These are phyloP conservation scores for Drosophila novamexicana DNA, from an alignment of 1,140 invertebrate genomes.

Conservation along the genomic window DNA sequence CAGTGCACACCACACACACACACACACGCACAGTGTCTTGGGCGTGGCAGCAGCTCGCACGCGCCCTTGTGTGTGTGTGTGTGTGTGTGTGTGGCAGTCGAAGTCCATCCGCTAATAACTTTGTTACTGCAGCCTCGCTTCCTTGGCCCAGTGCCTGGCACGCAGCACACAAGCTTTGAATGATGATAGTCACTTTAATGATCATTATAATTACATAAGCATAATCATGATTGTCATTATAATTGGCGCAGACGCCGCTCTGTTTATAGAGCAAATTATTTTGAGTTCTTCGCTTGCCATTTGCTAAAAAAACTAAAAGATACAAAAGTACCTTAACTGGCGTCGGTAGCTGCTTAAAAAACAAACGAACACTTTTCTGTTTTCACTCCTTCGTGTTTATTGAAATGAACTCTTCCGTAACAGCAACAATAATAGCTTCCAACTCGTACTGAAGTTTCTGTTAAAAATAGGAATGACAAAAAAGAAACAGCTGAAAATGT, in stretches of 20 bases:
- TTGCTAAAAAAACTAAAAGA: conserved; percentile 33
- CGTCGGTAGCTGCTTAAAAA: conserved; percentile 38
- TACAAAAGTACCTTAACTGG: conserved; percentile 31
- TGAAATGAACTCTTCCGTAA: conserved; percentile 42
- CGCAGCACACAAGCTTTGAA: conserved; percentile 8
- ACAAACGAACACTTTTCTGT: conserved; percentile 29
- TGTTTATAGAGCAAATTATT: conserved; percentile 66
- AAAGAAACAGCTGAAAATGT: conserved; percentile 26
- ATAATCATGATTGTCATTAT: conserved; percentile 53
- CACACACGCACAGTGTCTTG: conserved; percentile 5
- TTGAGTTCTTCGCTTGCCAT: conserved; percentile 9
- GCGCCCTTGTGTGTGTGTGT: conserved; percentile 2
- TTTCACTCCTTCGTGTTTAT: conserved; percentile 22
- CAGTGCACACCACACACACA: conserved; percentile 20
- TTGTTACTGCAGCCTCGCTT: conserved; percentile 52
- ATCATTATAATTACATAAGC: conserved; percentile 35
- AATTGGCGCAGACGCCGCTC: conserved; percentile 55
- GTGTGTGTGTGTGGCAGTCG: conserved; percentile 13
- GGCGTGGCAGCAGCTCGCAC: conserved; percentile 22
- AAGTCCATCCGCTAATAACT: conserved; percentile 69
- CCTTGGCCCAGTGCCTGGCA: conserved; percentile 54
- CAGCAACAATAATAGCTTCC: conserved; percentile 16
- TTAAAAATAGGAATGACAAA: conserved; percentile 29
- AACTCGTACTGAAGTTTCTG: not conserved
- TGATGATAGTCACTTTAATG: conserved; percentile 10